Base-by-base conservation (phyloP, 1,140 invertebrate genomes). In the Drosophila tropicalis region DNA sequence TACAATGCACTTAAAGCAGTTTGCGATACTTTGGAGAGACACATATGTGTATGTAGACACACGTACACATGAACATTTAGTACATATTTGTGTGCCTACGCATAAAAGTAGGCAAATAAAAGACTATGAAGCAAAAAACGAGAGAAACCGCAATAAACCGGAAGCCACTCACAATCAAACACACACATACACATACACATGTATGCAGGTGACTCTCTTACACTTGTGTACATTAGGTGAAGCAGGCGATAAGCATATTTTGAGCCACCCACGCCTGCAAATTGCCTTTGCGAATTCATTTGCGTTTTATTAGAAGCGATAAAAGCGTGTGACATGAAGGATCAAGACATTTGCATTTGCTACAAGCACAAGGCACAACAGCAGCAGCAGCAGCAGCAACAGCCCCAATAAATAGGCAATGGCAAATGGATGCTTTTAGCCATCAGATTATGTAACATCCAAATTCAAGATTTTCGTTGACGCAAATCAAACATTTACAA, bases 61-160 rank as follows among this genome's bases (percentile, higher is more conserved):
- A 55, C 62, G 41, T 25, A 73, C 39, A 10, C 56, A 36, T 12
- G 12, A 6, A 57, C 62, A 54, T n/a, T 51, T 29, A n/a, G 55
- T 47, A 29, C 29, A 29, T 29, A 41, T 70, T 69, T 87, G 87
- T 80, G 83, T 83, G 84, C 67, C 62, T 77, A 65, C 58, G 65
- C 84, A 87, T 89, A 87, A 87, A 87, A 85, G 60, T 86, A 78
- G 78, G 71, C 81, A 84, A 76, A 84, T 84, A 84, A 84, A 79
- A 78, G 78, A 74, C 67, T 58, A 75, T 51, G 44, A 22, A 51
- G 44, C 9, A 51, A 51, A 22, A 5, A 51, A 19, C 9, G 17
- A 51, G 56, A 78, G 56, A 78, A 83, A 77, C 72, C 84, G 76
- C 83, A 87, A 86, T 87, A 86, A 86, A 87, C 76, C 84, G 67